Conservation (phyloP, 2,888 invertebrate species). For the Aethes cnicana region DNA sequence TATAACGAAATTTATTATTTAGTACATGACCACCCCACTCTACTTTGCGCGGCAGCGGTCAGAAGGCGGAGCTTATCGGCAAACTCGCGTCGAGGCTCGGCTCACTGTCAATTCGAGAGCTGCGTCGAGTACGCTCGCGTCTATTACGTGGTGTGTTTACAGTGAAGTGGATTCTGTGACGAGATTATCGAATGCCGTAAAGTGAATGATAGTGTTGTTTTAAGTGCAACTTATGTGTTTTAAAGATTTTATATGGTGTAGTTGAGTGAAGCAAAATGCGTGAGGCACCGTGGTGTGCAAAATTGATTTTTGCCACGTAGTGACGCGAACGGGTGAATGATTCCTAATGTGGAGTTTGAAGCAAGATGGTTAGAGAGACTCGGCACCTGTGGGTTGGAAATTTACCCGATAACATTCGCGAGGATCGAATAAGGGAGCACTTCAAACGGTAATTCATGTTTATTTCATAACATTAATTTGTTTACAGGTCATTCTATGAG, state of each 20-base stretch:
- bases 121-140: slow-evolving; percentile 79
- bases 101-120: slow-evolving; percentile 82
- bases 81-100: slow-evolving; percentile 81
- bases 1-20: slow-evolving; percentile 14
- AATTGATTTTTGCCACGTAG: slow-evolving; percentile 83
- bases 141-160: slow-evolving; percentile 79
- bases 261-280: slow-evolving; percentile 78
- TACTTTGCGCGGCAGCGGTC: slow-evolving; percentile 83
- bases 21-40: slow-evolving; percentile 65
- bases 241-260: slow-evolving; percentile 67
- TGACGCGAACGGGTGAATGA: slow-evolving; percentile 85
- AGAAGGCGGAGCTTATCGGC: slow-evolving; percentile 82
- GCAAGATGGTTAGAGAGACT: slow-evolving; percentile 99
- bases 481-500: slow-evolving; percentile 13
- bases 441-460: slow-evolving; percentile 92
- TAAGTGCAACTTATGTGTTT: slow-evolving; percentile 68
- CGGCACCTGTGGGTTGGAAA: slow-evolving; percentile 99
- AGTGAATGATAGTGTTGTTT: slow-evolving; percentile 77
- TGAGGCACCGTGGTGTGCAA: slow-evolving; percentile 77
- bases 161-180: slow-evolving; percentile 79
- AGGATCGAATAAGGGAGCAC: slow-evolving; percentile 98
- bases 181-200: slow-evolving; percentile 78
- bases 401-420: slow-evolving; percentile 99
- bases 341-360: slow-evolving; percentile 96
- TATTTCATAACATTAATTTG: slow-evolving; percentile 35